These are phyloP conservation scores for Kradibia gibbosae DNA, from an alignment of 1,140 invertebrate genomes.

Conservation along the genomic window DNA sequence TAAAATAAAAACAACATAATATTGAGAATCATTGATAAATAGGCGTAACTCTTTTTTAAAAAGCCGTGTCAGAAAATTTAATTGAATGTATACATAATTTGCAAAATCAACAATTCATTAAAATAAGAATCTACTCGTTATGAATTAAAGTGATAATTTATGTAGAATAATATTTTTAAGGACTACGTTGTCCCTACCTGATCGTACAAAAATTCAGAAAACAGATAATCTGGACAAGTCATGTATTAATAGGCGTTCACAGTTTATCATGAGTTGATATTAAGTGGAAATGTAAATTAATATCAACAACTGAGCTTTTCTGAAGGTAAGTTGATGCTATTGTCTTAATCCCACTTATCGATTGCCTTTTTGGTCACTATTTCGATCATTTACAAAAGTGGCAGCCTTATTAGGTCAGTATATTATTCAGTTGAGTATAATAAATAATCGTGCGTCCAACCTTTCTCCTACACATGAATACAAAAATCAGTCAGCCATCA, in stretches of 20 bases:
- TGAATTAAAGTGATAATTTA: background rate
- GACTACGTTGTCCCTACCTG: background rate
- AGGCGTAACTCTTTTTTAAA: background rate
- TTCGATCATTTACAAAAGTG: too few relatives aligned
- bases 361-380: too few relatives aligned
- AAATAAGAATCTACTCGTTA: background rate
- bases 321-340: too few relatives aligned
- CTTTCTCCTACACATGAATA: too few relatives aligned
- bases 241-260: background rate
- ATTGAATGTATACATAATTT: background rate
- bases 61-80: background rate
- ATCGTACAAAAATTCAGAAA: background rate
- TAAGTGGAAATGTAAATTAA: too few relatives aligned
- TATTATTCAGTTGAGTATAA: too few relatives aligned
- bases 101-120: background rate
- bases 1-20: background rate
- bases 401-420: constrained; percentile 63
- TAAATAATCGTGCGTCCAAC: too few relatives aligned
- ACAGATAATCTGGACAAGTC: background rate
- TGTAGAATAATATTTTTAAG: too few relatives aligned
- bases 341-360: too few relatives aligned
- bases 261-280: background rate
- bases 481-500: too few relatives aligned
- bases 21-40: background rate
- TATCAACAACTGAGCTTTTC: too few relatives aligned